phyloP scores from a whole-genome alignment of 2,797 vertebrate species.

The Hapalemur alaotrensis region DNA sequence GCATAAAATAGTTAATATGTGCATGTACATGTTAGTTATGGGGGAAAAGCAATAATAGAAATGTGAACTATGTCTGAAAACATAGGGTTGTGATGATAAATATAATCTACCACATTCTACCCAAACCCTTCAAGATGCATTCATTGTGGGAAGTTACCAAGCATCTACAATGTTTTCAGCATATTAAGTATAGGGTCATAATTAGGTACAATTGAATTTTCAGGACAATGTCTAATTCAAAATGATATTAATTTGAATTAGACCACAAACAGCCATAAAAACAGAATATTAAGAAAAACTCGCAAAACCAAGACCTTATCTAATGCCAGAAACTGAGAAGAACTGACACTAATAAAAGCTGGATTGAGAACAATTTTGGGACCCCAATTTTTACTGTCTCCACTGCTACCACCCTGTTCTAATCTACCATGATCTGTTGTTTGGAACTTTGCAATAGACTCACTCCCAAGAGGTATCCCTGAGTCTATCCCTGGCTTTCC shows the following conservation, averaged over 20 bases:
- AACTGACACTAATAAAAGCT: background rate
- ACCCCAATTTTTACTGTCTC: background rate
- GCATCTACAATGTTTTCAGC: background rate
- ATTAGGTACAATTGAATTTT: background rate
- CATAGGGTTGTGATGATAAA: background rate
- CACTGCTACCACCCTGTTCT: background rate
- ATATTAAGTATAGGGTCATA: background rate
- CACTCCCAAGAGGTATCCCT: background rate
- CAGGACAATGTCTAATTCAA: background rate
- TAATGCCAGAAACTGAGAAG: background rate
- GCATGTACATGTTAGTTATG: background rate
- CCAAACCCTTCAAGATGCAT: background rate
- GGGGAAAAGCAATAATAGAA: background rate
- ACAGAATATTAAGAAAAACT: background rate
- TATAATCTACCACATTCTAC: background rate
- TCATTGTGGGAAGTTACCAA: background rate
- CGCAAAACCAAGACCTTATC: background rate
- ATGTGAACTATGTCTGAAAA: conserved; percentile 1
- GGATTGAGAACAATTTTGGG: background rate
- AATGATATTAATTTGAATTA: background rate
- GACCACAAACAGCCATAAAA: background rate
- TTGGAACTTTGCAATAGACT: background rate
- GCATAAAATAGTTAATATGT: background rate
- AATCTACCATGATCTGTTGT: background rate
- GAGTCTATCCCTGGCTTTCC: background rate